Evolutionary conservation across 64 coral and sea anemone genomes (phyloP).

Genomic region (Platygyra sinensis): DNA sequence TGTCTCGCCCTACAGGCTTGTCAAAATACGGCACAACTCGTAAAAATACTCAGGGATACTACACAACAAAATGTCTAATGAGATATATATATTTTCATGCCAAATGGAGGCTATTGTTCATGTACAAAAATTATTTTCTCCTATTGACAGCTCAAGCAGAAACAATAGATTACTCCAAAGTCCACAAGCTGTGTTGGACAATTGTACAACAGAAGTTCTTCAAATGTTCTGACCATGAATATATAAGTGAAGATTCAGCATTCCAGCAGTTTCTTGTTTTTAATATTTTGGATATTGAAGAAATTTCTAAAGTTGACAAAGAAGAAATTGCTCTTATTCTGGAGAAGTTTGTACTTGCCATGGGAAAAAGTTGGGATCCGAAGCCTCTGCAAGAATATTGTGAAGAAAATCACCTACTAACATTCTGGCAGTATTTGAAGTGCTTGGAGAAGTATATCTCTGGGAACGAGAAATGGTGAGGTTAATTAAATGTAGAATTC

Average conservation of each 20-base stretch:
- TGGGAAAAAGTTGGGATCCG: slow-evolving; percentile 81
- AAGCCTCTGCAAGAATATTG: slow-evolving; percentile 62
- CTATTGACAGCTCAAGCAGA: slow-evolving; percentile 6
- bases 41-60: too few relatives aligned
- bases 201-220: slow-evolving; percentile 84
- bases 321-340: slow-evolving; percentile 88
- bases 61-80: too few relatives aligned
- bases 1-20: too few relatives aligned
- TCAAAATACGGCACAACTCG: too few relatives aligned
- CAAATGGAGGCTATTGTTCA: too few relatives aligned
- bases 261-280: slow-evolving; percentile 91
- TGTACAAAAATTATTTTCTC: too few relatives aligned
- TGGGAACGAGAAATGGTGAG: slow-evolving; percentile 77
- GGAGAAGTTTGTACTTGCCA: slow-evolving; percentile 81
- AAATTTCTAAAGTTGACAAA: slow-evolving; percentile 71
- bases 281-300: slow-evolving; percentile 88
- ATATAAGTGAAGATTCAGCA: slow-evolving; percentile 66
- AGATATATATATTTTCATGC: too few relatives aligned
- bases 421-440: slow-evolving; percentile 91
- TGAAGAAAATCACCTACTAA: slow-evolving; percentile 62
- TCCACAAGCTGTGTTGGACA: slow-evolving; percentile 80
- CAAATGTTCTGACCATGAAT: slow-evolving; percentile 46
- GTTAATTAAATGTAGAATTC: not conserved
- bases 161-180: slow-evolving; percentile 45
- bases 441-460: slow-evolving; percentile 80